phyloP scores from a whole-genome alignment of 2,888 invertebrate species.

The Silvanus unidentatus region DNA sequence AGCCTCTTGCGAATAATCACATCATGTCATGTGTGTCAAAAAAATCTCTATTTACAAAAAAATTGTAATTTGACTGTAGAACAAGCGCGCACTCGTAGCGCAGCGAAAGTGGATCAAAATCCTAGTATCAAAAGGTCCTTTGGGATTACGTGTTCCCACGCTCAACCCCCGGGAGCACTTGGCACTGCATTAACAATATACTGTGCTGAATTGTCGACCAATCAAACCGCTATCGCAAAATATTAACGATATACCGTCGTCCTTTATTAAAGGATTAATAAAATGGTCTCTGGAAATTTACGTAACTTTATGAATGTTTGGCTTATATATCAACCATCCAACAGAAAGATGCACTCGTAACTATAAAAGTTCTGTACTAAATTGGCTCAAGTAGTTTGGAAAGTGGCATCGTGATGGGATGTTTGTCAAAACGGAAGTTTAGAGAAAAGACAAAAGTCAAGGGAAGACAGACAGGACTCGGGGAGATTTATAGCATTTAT shows the following conservation, averaged over 20 bases:
- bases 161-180: constrained; percentile 33
- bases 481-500: constrained; percentile 44
- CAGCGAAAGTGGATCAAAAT: not conserved
- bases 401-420: constrained; percentile 38
- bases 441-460: constrained; percentile 34
- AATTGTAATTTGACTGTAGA: not conserved
- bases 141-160: constrained; percentile 26
- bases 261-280: no score
- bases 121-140: constrained; percentile 3
- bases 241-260: not conserved
- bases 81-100: not conserved
- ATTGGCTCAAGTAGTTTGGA: constrained; percentile 40
- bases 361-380: constrained; percentile 29
- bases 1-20: constrained; percentile 37
- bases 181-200: constrained; percentile 32
- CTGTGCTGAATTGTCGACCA: not conserved
- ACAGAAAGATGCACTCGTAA: no score
- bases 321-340: no score
- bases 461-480: constrained; percentile 15
- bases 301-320: no score
- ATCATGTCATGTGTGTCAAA: constrained; percentile 34
- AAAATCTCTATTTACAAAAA: no score
- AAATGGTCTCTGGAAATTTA: no score
- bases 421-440: constrained; percentile 45
- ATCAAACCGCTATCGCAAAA: constrained; percentile 1